Evolutionary conservation across 1,140 invertebrate genomes (phyloP).

Genomic region (Zaprionus africanus): DNA sequence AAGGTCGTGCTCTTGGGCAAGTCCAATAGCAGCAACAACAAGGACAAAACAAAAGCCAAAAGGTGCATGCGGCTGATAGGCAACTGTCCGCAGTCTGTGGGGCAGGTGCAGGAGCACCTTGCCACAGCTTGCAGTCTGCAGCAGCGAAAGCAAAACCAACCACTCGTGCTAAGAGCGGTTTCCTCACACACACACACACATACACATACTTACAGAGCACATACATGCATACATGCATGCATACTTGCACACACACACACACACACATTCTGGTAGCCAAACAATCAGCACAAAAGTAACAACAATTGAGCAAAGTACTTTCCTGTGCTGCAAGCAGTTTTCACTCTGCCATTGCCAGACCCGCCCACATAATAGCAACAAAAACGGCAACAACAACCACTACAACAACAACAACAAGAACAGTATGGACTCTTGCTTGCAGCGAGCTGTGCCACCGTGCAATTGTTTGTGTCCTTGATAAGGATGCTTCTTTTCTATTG

Average conservation of each 20-base stretch:
- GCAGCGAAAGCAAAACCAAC: conserved; percentile 47
- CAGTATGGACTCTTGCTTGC: conserved; percentile 40
- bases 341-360: conserved; percentile 59
- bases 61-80: conserved; percentile 46
- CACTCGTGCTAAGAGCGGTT: conserved; percentile 70
- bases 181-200: conserved; percentile 36
- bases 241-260: conserved; percentile 13
- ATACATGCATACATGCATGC: conserved; percentile 8
- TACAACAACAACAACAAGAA: conserved; percentile 28
- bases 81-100: conserved; percentile 10
- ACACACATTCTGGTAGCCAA: conserved; percentile 35
- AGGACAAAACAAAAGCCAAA: conserved; percentile 49
- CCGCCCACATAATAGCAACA: conserved; percentile 30
- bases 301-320: conserved; percentile 80
- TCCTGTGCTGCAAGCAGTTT: conserved; percentile 65
- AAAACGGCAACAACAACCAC: conserved; percentile 32
- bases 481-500: conserved; percentile 82
- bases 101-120: conserved; percentile 15
- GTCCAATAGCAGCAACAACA: neutral
- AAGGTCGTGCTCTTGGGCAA: conserved; percentile 60
- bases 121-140: conserved; percentile 29
- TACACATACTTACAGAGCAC: conserved; percentile 3
- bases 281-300: conserved; percentile 78
- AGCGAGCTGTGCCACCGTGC: conserved; percentile 39
- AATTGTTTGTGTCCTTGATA: conserved; percentile 76